phyloP scores from a whole-genome alignment of 1,140 invertebrate genomes.

The Zaprionus vittiger region DNA sequence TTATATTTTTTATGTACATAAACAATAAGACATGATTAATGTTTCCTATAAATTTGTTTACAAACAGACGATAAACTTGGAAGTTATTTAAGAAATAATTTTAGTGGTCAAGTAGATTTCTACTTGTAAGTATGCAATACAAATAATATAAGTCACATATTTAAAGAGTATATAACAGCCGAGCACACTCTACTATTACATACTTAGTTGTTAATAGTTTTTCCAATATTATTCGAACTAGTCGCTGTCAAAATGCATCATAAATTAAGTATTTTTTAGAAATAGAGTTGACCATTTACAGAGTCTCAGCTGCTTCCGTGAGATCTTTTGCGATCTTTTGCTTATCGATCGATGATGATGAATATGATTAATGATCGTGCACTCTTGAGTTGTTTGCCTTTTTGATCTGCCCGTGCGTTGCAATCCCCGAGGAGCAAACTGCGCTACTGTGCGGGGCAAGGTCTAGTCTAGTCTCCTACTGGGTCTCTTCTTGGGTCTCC shows the following conservation, averaged over 20 bases:
- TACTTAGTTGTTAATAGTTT: conserved; percentile 15
- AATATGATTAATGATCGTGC: conserved; percentile 74
- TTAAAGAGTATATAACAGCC: too few species aligned
- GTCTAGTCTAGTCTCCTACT: not conserved
- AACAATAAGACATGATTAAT: too few species aligned
- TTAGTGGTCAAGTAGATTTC: too few species aligned
- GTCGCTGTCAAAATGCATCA: conserved; percentile 71
- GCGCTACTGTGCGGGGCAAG: conserved; percentile 54
- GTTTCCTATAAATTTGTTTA: too few species aligned
- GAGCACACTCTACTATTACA: too few species aligned
- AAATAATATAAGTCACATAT: too few species aligned
- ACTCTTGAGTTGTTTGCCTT: conserved; percentile 41
- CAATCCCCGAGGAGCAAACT: conserved; percentile 52
- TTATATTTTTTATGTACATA: too few species aligned
- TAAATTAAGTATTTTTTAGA: conserved; percentile 56
- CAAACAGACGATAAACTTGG: too few species aligned
- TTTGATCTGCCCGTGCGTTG: conserved; percentile 18
- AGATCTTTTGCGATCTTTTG: conserved; percentile 49
- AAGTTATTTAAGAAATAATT: too few species aligned
- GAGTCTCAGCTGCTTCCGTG: conserved; percentile 66
- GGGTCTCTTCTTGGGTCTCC: not conserved
- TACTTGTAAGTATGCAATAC: too few species aligned
- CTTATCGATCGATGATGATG: conserved; percentile 20
- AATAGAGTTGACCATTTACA: conserved; percentile 12
- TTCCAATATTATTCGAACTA: conserved; percentile 30